These are phyloP conservation scores for Meda fulgida DNA, from an alignment of 2,797 vertebrate species.

Conservation along the genomic window DNA sequence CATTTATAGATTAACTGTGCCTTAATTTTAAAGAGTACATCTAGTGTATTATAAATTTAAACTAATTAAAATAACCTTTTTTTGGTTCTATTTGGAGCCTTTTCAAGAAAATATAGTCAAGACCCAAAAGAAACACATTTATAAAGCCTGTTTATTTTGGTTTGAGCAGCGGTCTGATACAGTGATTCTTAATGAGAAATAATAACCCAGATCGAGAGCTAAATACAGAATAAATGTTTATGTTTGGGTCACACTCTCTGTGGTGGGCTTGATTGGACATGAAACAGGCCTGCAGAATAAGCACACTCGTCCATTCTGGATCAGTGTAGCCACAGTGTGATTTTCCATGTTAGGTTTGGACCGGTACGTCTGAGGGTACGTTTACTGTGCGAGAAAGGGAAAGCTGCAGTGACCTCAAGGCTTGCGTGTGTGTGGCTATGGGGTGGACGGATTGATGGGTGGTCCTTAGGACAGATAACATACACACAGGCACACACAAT, in stretches of 20 bases:
- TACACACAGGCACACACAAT: constrained; percentile 53
- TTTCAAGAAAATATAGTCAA: constrained; percentile 20
- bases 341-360: constrained; percentile 53
- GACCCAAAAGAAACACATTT: constrained; percentile 18
- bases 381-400: constrained; percentile 36
- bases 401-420: constrained; percentile 42
- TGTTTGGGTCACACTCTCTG: constrained; percentile 59
- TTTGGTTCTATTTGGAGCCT: background rate
- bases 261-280: constrained; percentile 75
- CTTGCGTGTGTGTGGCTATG: constrained; percentile 48
- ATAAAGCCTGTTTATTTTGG: constrained; percentile 37
- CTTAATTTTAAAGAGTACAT: background rate
- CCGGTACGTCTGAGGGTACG: constrained; percentile 13
- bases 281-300: constrained; percentile 68
- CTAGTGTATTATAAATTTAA: background rate
- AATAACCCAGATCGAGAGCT: constrained; percentile 41
- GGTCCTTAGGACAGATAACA: constrained; percentile 46
- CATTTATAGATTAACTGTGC: background rate
- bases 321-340: constrained; percentile 52
- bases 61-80: background rate
- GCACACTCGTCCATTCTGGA: constrained; percentile 74
- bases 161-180: constrained; percentile 9
- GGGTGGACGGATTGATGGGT: constrained; percentile 44
- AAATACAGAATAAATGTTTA: constrained; percentile 46
- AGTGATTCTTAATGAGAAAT: constrained; percentile 45